Conservation (phyloP, 2,888 invertebrate genomes). For the Acanthoscelides obtectus region DNA sequence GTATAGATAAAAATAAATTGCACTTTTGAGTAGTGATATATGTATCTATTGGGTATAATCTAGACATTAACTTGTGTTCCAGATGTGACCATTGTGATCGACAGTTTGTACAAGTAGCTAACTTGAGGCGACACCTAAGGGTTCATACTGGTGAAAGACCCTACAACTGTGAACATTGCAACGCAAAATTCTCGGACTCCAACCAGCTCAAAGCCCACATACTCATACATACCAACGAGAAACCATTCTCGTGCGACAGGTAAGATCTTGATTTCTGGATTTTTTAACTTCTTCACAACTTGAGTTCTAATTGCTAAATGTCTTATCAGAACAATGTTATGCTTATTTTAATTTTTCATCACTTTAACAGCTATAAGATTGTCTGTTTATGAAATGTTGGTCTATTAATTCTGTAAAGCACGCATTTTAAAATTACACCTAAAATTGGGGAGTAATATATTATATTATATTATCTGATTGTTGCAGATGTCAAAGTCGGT, state of each 20-base stretch:
- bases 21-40: background rate
- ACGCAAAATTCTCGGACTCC: slow-evolving; percentile 83
- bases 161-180: slow-evolving; percentile 81
- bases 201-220: slow-evolving; percentile 89
- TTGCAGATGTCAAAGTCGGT: slow-evolving; percentile 65
- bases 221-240: slow-evolving; percentile 85
- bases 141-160: slow-evolving; percentile 91
- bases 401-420: too few relatives aligned
- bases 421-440: too few relatives aligned
- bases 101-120: slow-evolving; percentile 91
- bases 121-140: slow-evolving; percentile 79
- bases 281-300: too few relatives aligned
- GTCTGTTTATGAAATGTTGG: too few relatives aligned
- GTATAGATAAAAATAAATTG: too few relatives aligned
- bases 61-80: background rate
- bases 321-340: too few relatives aligned
- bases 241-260: slow-evolving; percentile 73
- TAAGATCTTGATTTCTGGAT: background rate
- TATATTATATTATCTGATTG: background rate
- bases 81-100: slow-evolving; percentile 83
- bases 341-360: too few relatives aligned
- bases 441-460: too few relatives aligned
- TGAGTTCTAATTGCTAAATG: too few relatives aligned
- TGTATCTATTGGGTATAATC: background rate
- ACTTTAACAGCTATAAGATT: too few relatives aligned